Percentiles rank a stretch among this genome's conserved stretches.
Conservation (phyloP, 1,140 invertebrate genomes). For the Drosophila jambulina region DNA sequence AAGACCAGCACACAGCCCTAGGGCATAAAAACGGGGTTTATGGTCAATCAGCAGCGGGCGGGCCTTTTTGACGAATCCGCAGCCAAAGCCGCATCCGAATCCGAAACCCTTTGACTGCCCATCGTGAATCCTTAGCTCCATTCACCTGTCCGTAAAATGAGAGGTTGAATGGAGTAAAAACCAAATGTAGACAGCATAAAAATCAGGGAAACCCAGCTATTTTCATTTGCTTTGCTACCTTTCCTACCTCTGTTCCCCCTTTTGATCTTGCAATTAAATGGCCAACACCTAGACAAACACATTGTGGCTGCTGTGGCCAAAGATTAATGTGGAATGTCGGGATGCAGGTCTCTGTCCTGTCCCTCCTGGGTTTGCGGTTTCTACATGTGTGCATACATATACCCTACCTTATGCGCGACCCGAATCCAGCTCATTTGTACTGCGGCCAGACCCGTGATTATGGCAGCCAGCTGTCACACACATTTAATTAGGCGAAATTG, state of each 20-base stretch:
- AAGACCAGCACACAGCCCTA: slow-evolving; percentile 10
- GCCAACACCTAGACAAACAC: slow-evolving; percentile 70
- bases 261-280: slow-evolving; percentile 59
- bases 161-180: slow-evolving; percentile 30
- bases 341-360: slow-evolving; percentile 36
- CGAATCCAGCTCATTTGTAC: slow-evolving; percentile 66
- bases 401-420: slow-evolving; percentile 48
- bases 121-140: slow-evolving; percentile 57
- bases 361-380: slow-evolving; percentile 49
- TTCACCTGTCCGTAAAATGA: slow-evolving; percentile 45
- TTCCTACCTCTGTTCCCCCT: background rate
- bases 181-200: slow-evolving; percentile 65
- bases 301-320: slow-evolving; percentile 66
- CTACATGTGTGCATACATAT: slow-evolving; percentile 10
- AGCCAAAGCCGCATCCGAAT: slow-evolving; percentile 9
- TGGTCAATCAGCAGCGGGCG: slow-evolving; percentile 72
- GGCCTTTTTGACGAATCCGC: slow-evolving; percentile 55
- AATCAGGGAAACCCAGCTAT: slow-evolving; percentile 64
- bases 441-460: slow-evolving; percentile 63
- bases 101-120: slow-evolving; percentile 69
- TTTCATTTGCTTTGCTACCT: slow-evolving; percentile 38
- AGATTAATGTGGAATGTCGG: slow-evolving; percentile 51
- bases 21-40: slow-evolving; percentile 52
- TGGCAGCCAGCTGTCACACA: slow-evolving; percentile 54
- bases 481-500: slow-evolving; percentile 75